A percentile compares a stretch with the other conserved stretches of the same genome.
Evolutionary conservation across 2,797 vertebrate species (phyloP).

Genomic region (Botia kubotai): DNA sequence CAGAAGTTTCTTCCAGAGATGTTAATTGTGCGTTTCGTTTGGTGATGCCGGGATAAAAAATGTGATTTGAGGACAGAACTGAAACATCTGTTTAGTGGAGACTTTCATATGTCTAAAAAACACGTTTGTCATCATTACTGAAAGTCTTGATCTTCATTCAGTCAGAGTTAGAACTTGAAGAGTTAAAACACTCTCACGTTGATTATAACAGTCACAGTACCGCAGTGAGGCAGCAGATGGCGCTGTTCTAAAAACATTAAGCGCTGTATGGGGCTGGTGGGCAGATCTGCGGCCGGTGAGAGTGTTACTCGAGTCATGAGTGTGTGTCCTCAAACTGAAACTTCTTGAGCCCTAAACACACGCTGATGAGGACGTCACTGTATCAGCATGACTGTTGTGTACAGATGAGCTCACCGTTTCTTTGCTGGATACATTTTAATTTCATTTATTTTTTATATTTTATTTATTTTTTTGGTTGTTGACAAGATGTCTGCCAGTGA

Average conservation of each 20-base stretch:
- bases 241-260: slow-evolving; percentile 57
- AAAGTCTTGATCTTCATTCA: neutral
- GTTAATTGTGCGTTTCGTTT: slow-evolving; percentile 53
- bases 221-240: slow-evolving; percentile 59
- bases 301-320: no score
- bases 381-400: no score
- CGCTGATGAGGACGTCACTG: no score
- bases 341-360: neutral
- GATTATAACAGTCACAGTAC: neutral
- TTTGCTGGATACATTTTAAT: no score
- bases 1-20: slow-evolving; percentile 54
- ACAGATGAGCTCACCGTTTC: no score
- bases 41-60: neutral
- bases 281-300: no score
- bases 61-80: neutral
- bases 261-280: neutral
- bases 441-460: no score
- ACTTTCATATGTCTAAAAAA: neutral
- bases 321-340: neutral
- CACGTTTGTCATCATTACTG: neutral
- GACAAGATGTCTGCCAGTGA: no score
- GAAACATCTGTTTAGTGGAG: neutral
- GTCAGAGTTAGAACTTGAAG: no score
- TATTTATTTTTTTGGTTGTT: no score
- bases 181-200: no score